Base-by-base conservation (phyloP, 2,113 vertebrate genomes). In the Dipodomys ordii region DNA sequence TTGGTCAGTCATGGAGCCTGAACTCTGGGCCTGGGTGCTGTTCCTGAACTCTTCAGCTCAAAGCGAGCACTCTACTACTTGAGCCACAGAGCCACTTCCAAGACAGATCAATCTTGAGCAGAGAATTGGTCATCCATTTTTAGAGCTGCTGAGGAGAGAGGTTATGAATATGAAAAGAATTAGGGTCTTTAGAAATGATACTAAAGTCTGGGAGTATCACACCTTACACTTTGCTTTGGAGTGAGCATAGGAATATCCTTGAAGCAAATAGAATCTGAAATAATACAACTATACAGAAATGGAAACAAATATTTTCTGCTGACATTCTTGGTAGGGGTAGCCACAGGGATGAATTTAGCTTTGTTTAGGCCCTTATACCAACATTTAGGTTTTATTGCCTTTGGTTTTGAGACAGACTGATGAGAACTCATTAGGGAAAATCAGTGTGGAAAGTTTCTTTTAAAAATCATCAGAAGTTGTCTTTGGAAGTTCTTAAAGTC, bases 321-420 rank as follows among this genome's bases (percentile, higher is more conserved):
- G 27, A 90, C 12, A 76, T 20, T 77, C 30, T 72, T 32, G 25
- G 0, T 44, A 27, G 8, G 15, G 25, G 2, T 81, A 82, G 74
- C 76, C 74, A 19, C 92, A 28, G 57, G 62, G 18, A 74, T 15
- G 7, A 91, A 44, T 85, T 69, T 79, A 87, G 30, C 46, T 95
- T 72, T 49, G 2, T 84, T 73, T 83, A 85, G 22, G 19, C 72
- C 18, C 32, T 89, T 77, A 91, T 28, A 46, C 20, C 22, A 91
- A 3, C 73, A 82, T 91, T 92, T 95, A 27, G 19, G 72, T 85
- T 84, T 89, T 76, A 39, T 83, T 53, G 9, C 30, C 72, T 82
- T 91, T 77, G 49, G 69, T 95, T 94, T 94, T 95, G 62, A 87
- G 28, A 62, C 22, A 88, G 80, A 72, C 22, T 53, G 11, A 27